phyloP scores from a whole-genome alignment of 1,140 invertebrate species.

The Archegozetes longisetosus region DNA sequence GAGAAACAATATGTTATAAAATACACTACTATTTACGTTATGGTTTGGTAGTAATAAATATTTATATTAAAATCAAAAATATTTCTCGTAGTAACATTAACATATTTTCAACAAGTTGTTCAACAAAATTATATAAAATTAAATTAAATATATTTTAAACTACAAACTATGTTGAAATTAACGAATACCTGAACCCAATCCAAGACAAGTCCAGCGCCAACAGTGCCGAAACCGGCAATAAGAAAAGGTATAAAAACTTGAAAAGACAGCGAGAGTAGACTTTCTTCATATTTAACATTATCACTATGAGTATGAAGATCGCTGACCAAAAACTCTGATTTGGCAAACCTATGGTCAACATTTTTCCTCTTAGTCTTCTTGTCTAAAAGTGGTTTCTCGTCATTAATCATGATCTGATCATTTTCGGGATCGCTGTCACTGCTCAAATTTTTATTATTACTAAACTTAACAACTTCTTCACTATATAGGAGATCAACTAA shows the following conservation, averaged over 20 bases:
- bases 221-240: slow-evolving; percentile 35
- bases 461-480: not conserved
- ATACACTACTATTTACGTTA: too few relatives aligned
- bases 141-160: not conserved
- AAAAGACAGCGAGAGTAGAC: not conserved
- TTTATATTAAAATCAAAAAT: too few relatives aligned
- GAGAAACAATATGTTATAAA: too few relatives aligned
- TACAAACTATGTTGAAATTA: not conserved
- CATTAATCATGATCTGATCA: not conserved
- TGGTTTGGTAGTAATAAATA: too few relatives aligned
- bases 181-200: slow-evolving; percentile 25
- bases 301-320: not conserved
- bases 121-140: not conserved
- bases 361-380: not conserved
- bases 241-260: slow-evolving; percentile 35
- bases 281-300: not conserved
- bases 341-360: not conserved
- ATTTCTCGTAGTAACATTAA: not conserved
- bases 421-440: not conserved
- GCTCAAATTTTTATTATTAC: not conserved
- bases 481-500: not conserved
- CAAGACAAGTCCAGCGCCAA: slow-evolving; percentile 34
- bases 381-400: not conserved
- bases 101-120: not conserved
- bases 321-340: not conserved